phyloP scores from a whole-genome alignment of 2,797 vertebrate species.

The Mico argentatus region DNA sequence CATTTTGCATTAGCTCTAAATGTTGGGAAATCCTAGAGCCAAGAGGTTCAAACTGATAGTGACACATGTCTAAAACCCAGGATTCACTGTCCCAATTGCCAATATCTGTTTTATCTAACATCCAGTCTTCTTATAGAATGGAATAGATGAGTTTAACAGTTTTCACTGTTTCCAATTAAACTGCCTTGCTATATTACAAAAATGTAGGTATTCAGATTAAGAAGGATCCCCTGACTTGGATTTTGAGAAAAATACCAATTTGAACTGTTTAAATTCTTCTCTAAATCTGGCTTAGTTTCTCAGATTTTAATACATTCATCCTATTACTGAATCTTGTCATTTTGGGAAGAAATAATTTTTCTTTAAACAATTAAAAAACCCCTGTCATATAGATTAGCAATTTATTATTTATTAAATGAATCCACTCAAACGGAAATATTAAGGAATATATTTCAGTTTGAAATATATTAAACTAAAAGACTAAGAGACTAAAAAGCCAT shows the following conservation, averaged over 20 bases:
- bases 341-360: constrained; percentile 47
- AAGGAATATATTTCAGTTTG: too few relatives aligned
- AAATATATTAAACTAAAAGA: too few relatives aligned
- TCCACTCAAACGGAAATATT: background rate
- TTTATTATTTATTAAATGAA: background rate
- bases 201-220: background rate
- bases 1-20: constrained; percentile 84
- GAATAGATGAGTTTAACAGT: constrained; percentile 75
- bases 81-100: constrained; percentile 77
- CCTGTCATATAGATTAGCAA: background rate
- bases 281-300: constrained; percentile 46
- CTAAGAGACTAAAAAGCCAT: background rate
- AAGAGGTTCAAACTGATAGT: constrained; percentile 80
- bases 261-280: constrained; percentile 46
- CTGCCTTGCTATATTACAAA: constrained; percentile 66
- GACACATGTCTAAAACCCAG: constrained; percentile 79
- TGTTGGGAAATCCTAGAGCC: constrained; percentile 83
- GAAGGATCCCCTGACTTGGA: constrained; percentile 30
- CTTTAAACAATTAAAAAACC: background rate
- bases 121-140: constrained; percentile 62
- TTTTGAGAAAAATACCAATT: constrained; percentile 58
- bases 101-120: constrained; percentile 84
- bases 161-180: constrained; percentile 83
- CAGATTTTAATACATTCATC: constrained; percentile 31
- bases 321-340: background rate